phyloP scores from a whole-genome alignment of 2,888 invertebrate species.

The Laspeyria flexula region DNA sequence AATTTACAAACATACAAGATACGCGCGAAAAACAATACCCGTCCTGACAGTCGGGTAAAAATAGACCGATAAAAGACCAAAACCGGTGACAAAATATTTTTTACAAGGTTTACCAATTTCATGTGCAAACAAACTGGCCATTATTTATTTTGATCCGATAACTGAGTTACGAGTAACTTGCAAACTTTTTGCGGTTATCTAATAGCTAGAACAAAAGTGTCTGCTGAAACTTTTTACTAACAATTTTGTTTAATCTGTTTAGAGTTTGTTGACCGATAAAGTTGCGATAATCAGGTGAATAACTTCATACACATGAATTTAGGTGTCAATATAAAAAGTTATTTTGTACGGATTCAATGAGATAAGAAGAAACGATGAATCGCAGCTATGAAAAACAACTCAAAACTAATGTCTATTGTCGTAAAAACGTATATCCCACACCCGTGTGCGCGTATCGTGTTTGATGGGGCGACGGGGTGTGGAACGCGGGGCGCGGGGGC shows the following conservation, averaged over 20 bases:
- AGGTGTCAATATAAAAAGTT: conserved; percentile 1
- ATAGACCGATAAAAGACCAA: neutral
- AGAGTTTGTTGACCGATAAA: conserved; percentile 10
- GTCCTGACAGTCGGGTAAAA: no score
- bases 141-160: conserved; percentile 26
- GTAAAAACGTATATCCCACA: conserved; percentile 40
- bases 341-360: conserved; percentile 8
- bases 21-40: no score
- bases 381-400: conserved; percentile 21
- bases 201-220: conserved; percentile 15
- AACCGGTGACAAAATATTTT: conserved; percentile 2
- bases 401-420: conserved; percentile 31
- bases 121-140: conserved; percentile 9
- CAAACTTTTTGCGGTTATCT: conserved; percentile 21
- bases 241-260: neutral
- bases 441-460: conserved; percentile 38
- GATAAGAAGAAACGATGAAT: conserved; percentile 12
- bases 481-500: conserved; percentile 52
- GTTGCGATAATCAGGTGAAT: conserved; percentile 6
- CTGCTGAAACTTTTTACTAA: conserved; percentile 15
- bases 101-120: conserved; percentile 14
- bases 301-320: neutral
- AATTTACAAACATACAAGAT: no score
- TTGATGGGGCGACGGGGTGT: conserved; percentile 41
- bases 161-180: conserved; percentile 8